Conservation (phyloP, 2,113 vertebrate genomes). For the Xyliphius kryptos region DNA sequence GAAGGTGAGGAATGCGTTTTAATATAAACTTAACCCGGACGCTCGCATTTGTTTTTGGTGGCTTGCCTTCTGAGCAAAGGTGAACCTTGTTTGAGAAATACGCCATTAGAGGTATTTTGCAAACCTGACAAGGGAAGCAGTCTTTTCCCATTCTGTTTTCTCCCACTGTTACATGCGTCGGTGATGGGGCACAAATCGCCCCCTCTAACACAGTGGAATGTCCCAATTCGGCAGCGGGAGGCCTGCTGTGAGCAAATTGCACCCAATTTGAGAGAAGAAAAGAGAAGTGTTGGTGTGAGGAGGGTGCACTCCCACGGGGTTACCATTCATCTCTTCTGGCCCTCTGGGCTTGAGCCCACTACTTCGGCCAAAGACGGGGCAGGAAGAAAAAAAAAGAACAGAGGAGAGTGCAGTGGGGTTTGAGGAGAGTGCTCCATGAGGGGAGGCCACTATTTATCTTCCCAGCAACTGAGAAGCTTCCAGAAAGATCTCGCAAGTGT, state of each 20-base stretch:
- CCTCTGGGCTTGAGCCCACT: slow-evolving; percentile 53
- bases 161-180: slow-evolving; percentile 39
- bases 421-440: slow-evolving; percentile 24
- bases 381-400: slow-evolving; percentile 44
- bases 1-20: slow-evolving; percentile 28
- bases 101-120: slow-evolving; percentile 32
- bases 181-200: slow-evolving; percentile 39
- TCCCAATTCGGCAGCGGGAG: slow-evolving; percentile 44
- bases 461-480: slow-evolving; percentile 62
- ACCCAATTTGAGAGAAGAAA: slow-evolving; percentile 55
- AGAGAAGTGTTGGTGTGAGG: slow-evolving; percentile 34
- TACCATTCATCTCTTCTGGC: slow-evolving; percentile 57
- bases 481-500: slow-evolving; percentile 62
- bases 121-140: slow-evolving; percentile 41
- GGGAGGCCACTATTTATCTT: slow-evolving; percentile 64
- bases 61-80: too few species aligned
- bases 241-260: slow-evolving; percentile 65
- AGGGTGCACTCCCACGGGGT: slow-evolving; percentile 62
- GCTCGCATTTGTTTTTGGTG: too few species aligned
- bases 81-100: slow-evolving; percentile 40
- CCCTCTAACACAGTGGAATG: slow-evolving; percentile 43
- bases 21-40: too few species aligned
- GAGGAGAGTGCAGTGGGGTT: slow-evolving; percentile 45
- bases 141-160: slow-evolving; percentile 29
- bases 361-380: slow-evolving; percentile 54